Base-by-base conservation (phyloP, 2,797 vertebrate genomes). In the Scomberomorus guttatus region DNA sequence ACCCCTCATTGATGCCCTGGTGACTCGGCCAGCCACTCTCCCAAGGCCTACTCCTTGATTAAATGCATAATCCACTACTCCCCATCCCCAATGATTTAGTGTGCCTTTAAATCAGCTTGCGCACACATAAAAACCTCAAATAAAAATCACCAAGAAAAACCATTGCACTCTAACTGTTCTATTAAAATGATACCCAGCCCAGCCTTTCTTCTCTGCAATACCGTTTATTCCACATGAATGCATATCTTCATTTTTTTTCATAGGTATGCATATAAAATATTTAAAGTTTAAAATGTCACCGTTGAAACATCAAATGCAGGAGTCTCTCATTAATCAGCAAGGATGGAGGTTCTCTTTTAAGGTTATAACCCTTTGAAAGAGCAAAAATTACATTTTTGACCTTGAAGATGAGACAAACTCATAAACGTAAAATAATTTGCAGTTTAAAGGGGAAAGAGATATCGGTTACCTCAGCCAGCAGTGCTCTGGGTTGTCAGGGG, bases 291-390 rank as follows among this genome's bases (percentile, higher is more conserved):
- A 96, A 96, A 96, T 96, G 96, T 96, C 95, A 96, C 95, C 88
- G 94, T 94, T 95, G 95, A 96, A 96, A 96, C 96, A 96, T 96
- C 96, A 96, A 96, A 96, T 95, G 95, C 92, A 69, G 83, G 90
- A 95, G 94, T 94, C 95, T 93, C 92, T 96, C 94, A 96, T 96
- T 96, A 96, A 96, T 96, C 95, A 96, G 94, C 92, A 75, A 82
- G 95, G 96, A 95, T 94, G 94, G 95, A 94, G 93, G 94, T 94
- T 95, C 94, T 95, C 96, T 96, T 96, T 96, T 96, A 95, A 96
- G 95, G 96, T 95, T 96, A 96, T 96, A 96, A 96, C 96, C 96
- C 95, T 96, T 96, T 96, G 95, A 96, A 96, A 96, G 96, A 96
- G 95, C 96, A 96, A 96, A 96, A 96, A 96, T 96, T 95, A 96